A percentile compares a stretch with the other conserved stretches of the same genome.
Evolutionary conservation across 92 coral and sea anemone genomes (phyloP).

Genomic region (Zoanthus sansibaricus): DNA sequence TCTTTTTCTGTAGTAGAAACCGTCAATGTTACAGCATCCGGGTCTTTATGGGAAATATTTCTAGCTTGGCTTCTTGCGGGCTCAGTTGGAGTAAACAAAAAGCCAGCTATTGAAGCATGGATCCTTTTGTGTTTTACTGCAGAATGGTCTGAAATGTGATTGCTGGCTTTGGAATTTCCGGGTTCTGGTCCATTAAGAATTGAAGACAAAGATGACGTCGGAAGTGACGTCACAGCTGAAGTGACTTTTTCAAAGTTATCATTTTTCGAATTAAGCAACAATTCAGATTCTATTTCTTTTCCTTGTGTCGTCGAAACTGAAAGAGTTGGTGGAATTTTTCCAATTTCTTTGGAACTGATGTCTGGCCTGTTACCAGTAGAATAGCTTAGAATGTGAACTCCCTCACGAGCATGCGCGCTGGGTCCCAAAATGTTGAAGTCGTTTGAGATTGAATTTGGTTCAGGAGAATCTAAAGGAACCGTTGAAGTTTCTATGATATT

Average conservation of each 20-base stretch:
- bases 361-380: conserved; percentile 1
- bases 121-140: neutral
- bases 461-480: conserved; percentile 36
- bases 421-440: neutral
- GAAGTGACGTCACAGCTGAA: conserved; percentile 20
- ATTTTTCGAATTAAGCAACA: neutral
- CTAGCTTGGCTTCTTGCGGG: conserved; percentile 22
- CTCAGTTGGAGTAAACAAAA: conserved; percentile 33
- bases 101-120: conserved; percentile 35
- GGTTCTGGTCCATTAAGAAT: conserved; percentile 22
- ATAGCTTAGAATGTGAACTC: conserved; percentile 12
- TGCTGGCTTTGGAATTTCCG: conserved; percentile 12
- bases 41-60: conserved; percentile 49
- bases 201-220: conserved; percentile 26
- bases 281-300: conserved; percentile 1
- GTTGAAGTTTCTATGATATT: conserved; percentile 28
- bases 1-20: conserved; percentile 26
- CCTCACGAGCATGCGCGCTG: conserved; percentile 28
- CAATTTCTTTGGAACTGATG: conserved; percentile 15
- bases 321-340: conserved; percentile 17
- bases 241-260: conserved; percentile 23
- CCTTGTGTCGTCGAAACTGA: neutral
- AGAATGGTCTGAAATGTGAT: conserved; percentile 14
- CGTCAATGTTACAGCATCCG: conserved; percentile 1
- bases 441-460: conserved; percentile 2